Base-by-base conservation (phyloP, 2,888 invertebrate genomes). In the Gerosis bhagava region DNA sequence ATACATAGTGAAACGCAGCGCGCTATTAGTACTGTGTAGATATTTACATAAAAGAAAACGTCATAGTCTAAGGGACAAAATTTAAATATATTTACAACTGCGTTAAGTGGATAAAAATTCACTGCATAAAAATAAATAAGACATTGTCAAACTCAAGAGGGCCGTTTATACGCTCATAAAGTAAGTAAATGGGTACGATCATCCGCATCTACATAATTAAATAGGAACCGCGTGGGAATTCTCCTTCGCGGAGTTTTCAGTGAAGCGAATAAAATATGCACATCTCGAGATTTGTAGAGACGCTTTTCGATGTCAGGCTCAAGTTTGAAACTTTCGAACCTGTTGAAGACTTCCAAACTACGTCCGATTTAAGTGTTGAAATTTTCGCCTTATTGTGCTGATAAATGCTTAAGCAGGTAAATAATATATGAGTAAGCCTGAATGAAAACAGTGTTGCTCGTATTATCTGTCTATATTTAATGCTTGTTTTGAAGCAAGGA, bases 241-340 rank as follows among this genome's bases (percentile, higher is more conserved):
- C 45, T 40, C 52, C 51, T 49, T 51, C 29, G 32, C 49, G 34
- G 37, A 51, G 51, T 56, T 58, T 59, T 55, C 53, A 42, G 45
- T n/a, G n/a, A 42, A 37, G 53, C 52, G 52, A 66, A 84, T 83
- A 71, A 83, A 83, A 81, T 80, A 84, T 84, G 80, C 75, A 82
- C 73, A 71, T 70, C 63, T 53, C 56, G 56, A 70, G 65, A 75
- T 72, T 65, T 65, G 53, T 65, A 70, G 66, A 71, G 70, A 64
- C 63, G 69, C 65, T 64, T 56, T 55, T 25, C 63, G 56, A 66
- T 67, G 64, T 59, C 50, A 53, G 46, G 53, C 22, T 49, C 43
- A 51, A 47, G 47, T 47, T 47, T 35, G 10, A 62, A 71, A 77
- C 70, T 77, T 74, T 59, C 50, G 56, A 67, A 75, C 73, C 74